These are phyloP conservation scores for Gyps fulvus DNA, from an alignment of 2,113 vertebrate genomes.

Conservation along the genomic window DNA sequence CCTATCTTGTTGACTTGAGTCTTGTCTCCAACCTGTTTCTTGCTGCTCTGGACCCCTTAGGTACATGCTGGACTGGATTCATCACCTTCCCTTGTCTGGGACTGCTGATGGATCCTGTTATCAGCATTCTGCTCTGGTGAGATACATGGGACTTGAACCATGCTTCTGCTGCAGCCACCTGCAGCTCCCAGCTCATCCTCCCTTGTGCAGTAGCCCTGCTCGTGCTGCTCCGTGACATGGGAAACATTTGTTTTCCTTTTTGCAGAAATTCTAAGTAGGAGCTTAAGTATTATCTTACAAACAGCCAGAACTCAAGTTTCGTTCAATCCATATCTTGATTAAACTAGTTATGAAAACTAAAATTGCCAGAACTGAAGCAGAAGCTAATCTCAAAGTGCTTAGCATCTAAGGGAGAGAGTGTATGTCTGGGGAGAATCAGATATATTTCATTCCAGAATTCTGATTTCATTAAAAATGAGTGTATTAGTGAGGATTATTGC, in stretches of 20 bases:
- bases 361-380: not conserved
- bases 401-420: not conserved
- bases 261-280: not conserved
- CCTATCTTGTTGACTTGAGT: not conserved
- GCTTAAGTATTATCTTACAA: not conserved
- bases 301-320: not conserved
- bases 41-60: not conserved
- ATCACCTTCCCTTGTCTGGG: not conserved
- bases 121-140: not conserved
- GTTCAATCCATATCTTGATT: not conserved
- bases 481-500: not conserved
- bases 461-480: not conserved
- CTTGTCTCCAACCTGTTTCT: not conserved
- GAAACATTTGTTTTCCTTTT: not conserved
- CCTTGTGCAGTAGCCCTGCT: not conserved
- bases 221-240: not conserved
- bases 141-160: not conserved
- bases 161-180: not conserved
- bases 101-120: not conserved
- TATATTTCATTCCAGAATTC: not conserved
- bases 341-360: not conserved
- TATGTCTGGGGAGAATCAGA: not conserved
- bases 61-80: not conserved
- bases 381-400: not conserved
- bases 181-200: not conserved